These are phyloP conservation scores for Plodia interpunctella DNA, from an alignment of 1,140 invertebrate species.

Conservation along the genomic window DNA sequence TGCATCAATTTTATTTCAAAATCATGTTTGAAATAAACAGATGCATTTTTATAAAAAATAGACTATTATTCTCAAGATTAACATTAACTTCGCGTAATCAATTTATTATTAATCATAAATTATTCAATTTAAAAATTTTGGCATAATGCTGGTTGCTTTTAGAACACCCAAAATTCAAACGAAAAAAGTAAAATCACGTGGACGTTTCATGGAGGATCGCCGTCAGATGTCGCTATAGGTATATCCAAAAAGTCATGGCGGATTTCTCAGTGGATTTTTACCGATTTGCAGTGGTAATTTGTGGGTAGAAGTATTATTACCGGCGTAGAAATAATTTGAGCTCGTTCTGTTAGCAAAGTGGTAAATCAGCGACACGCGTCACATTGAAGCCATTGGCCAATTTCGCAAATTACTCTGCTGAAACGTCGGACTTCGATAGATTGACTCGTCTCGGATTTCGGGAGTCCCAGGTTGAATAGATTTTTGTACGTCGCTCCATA, in stretches of 20 bases:
- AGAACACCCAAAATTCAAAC: constrained; percentile 53
- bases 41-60: no score
- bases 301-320: constrained; percentile 70
- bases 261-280: constrained; percentile 62
- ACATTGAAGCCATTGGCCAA: constrained; percentile 19
- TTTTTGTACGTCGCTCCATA: constrained; percentile 43
- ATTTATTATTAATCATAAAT: background rate
- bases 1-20: no score
- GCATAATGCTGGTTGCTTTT: constrained; percentile 45
- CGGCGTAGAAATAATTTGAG: constrained; percentile 58
- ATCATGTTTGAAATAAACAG: no score
- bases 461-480: constrained; percentile 41
- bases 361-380: constrained; percentile 45
- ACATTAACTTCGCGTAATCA: background rate
- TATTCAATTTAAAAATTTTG: background rate
- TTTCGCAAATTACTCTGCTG: constrained; percentile 18
- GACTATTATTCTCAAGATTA: no score
- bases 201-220: constrained; percentile 26
- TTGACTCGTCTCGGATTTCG: constrained; percentile 66
- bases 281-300: constrained; percentile 51
- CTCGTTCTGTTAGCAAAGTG: constrained; percentile 43
- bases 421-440: constrained; percentile 37
- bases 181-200: constrained; percentile 66
- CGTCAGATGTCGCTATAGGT: constrained; percentile 65
- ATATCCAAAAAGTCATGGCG: constrained; percentile 68